Base-by-base conservation (phyloP, 2,888 invertebrate species). In the Oscheius sp. region DNA sequence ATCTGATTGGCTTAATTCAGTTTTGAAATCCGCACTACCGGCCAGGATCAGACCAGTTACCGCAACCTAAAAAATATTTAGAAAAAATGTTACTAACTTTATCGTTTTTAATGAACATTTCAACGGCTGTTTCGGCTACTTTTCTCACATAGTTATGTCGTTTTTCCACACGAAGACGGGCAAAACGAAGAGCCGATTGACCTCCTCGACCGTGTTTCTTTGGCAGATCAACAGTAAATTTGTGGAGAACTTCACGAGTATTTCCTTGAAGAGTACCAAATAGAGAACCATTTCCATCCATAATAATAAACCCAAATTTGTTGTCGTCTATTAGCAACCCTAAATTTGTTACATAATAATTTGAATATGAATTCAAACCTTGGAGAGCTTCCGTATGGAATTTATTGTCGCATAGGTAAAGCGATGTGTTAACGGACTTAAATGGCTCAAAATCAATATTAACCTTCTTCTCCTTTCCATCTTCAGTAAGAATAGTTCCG, bases 391-490 rank as follows among this genome's bases (percentile, higher is more conserved):
- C 90, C 65, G 90, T 90, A 85, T 90, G 90, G 85, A 90, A 90
- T 86, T 99, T 99, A 89, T 99, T 99, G 90, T 99, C 98, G 89
- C 98, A 99, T 82, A 98, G 91, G 89, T 99, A 98, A 37, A 98
- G 90, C 12, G 98, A 98, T 63, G 98, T 99, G 90, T 99, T 98
- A 88, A 99, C 97, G 33, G 98, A 96, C 89, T 98, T 96, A 90
- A 99, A 99, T 52, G 98, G 98, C 89, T 99, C 98, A 88, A 99
- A 99, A 90, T 99, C 98, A 81, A 99, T 99, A 90, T 98, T 99
- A 63, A 98, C 98, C 90, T 98, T 98, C 90, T 98, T 99, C 87
- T 99, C 98, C 87, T 98, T 98, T 78, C 98, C 98, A 89, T 99
- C 98, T 87, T 99, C 98, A 0, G 98, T 99, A 73, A 99, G 96